phyloP scores from a whole-genome alignment of 2,797 vertebrate genomes.

The Neomorphus geoffroyi region DNA sequence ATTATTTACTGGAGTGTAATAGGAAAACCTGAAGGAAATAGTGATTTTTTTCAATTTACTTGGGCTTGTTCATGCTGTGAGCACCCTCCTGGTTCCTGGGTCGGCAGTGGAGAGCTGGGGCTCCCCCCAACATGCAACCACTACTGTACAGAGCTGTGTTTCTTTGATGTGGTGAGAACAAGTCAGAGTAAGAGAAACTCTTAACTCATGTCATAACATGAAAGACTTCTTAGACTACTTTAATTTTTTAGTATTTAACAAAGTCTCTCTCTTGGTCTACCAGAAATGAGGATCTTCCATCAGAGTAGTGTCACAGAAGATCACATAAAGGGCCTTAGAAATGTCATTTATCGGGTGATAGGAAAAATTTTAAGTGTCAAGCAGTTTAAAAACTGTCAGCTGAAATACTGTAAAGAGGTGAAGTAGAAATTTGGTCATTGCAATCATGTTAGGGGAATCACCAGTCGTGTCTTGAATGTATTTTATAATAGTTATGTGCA shows the following conservation, averaged over 20 bases:
- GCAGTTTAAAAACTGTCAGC: background rate
- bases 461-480: background rate
- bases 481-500: background rate
- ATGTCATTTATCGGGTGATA: background rate
- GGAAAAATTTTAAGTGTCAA: background rate
- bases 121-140: background rate
- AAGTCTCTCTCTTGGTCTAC: background rate
- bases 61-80: background rate
- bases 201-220: background rate
- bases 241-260: background rate
- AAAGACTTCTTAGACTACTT: background rate
- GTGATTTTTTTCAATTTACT: background rate
- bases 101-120: background rate
- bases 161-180: background rate
- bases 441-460: background rate
- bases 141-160: background rate
- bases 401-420: background rate
- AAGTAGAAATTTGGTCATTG: background rate
- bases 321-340: background rate
- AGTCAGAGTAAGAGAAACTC: background rate
- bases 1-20: background rate
- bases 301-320: background rate
- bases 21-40: background rate
- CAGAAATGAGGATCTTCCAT: background rate
- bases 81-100: background rate